Evolutionary conservation across 2,797 vertebrate species (phyloP), one percentile per base, ranked within the genome.

Genomic region (Sebastes aleutianus): DNA sequence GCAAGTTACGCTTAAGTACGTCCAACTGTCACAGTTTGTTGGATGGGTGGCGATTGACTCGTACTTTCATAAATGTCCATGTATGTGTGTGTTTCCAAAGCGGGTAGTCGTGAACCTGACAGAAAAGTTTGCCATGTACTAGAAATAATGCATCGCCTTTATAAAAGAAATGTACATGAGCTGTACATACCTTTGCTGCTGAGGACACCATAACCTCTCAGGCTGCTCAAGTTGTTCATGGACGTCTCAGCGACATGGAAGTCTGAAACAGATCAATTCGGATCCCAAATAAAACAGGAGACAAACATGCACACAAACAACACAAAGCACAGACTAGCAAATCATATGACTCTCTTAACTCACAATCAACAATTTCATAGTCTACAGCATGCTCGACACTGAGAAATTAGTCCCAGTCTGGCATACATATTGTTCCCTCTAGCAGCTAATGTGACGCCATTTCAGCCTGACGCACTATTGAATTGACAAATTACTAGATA

Each of bases 361-460:
- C n/a, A 20, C 43, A 73, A 85, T 86, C 78, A 86, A 75, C 79
- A 80, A 79, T 86, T 84, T 89, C 74, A 75, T 76, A 79, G 80
- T 85, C 65, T 70, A 29, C 68, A 74, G 83, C 75, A 57, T 74
- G 58, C 7, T 29, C 56, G 36, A 50, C 70, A 36, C 59, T 62
- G 70, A 67, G 75, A 79, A 86, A 87, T 84, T 22, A 76, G 62
- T 53, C 32, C 65, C 29, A 73, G 61, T 63, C 67, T 68, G 65
- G 36, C 61, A 24, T 76, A 36, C 61, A 70, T 69, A 67, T 47
- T 71, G 64, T 79, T 76, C 36, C 31, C 10, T 65, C 22, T 16
- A 9, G 43, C 43, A 8, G 6, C 27, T 50, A 68, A 76, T 18
- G n/a, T 53, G 56, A 62, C 70, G 76, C 56, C 39, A 57, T 59